Percentiles rank a stretch among this genome's conserved stretches.
Conservation (phyloP, 2,797 vertebrate species). For the Sylvia borin region DNA sequence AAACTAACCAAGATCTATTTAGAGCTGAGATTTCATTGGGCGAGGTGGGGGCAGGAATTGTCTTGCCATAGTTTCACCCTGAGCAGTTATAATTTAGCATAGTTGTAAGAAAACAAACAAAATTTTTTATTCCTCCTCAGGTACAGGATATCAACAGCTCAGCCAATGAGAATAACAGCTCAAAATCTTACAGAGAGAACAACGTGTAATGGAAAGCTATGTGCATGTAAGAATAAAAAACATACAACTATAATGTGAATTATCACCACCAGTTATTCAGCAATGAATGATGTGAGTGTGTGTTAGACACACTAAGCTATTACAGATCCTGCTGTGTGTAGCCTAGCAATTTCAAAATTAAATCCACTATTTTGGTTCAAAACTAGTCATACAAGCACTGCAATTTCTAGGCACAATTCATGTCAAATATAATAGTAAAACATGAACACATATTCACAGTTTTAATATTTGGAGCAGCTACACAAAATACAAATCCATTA, state of each 20-base stretch:
- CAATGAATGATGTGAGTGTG: neutral
- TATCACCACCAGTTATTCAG: neutral
- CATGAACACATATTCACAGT: neutral
- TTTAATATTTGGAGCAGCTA: neutral
- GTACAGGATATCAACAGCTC: neutral
- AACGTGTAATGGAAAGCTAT: neutral
- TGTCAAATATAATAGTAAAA: neutral
- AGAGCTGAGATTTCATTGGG: neutral
- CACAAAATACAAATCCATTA: neutral
- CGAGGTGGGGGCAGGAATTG: too few relatives aligned
- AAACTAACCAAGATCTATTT: neutral
- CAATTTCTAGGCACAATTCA: neutral
- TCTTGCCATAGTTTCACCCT: neutral
- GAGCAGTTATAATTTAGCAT: neutral
- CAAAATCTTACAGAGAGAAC: neutral
- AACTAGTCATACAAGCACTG: neutral
- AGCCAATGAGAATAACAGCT: neutral
- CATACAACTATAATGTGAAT: neutral
- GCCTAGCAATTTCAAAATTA: neutral
- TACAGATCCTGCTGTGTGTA: neutral
- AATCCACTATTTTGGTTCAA: neutral
- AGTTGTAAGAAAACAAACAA: neutral
- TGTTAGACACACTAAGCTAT: neutral
- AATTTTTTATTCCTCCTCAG: neutral
- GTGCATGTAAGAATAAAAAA: neutral